phyloP scores from a whole-genome alignment of 2,797 vertebrate species.

The Anableps anableps region DNA sequence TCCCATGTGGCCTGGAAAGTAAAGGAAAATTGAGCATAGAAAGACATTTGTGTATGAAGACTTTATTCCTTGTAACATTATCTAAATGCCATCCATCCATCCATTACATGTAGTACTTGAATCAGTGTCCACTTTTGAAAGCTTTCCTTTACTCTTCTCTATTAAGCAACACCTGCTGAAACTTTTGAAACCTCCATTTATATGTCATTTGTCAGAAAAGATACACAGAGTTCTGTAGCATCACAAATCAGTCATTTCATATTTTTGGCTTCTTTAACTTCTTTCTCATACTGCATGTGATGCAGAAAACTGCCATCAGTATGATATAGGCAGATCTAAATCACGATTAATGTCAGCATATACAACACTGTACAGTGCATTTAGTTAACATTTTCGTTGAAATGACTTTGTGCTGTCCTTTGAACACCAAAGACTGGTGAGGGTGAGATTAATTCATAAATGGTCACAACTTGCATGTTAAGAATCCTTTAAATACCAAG shows the following conservation, averaged over 20 bases:
- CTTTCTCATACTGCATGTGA: neutral
- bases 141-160: slow-evolving; percentile 2
- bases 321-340: neutral
- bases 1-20: neutral
- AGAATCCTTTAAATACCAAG: too few relatives aligned
- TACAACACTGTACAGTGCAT: neutral
- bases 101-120: neutral
- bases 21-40: neutral
- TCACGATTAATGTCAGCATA: neutral
- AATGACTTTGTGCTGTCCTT: too few relatives aligned
- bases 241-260: neutral
- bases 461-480: neutral
- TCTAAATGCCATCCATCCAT: neutral
- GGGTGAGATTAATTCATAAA: too few relatives aligned
- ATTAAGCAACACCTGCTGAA: neutral
- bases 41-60: neutral
- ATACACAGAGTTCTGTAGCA: neutral
- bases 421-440: too few relatives aligned
- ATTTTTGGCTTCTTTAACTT: neutral
- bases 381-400: neutral
- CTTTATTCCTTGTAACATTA: neutral
- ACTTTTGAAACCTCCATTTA: neutral
- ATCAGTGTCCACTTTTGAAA: neutral
- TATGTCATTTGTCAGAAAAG: neutral
- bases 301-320: neutral